phyloP scores from a whole-genome alignment of 2,113 vertebrate genomes.

The Lepisosteus oculatus region DNA sequence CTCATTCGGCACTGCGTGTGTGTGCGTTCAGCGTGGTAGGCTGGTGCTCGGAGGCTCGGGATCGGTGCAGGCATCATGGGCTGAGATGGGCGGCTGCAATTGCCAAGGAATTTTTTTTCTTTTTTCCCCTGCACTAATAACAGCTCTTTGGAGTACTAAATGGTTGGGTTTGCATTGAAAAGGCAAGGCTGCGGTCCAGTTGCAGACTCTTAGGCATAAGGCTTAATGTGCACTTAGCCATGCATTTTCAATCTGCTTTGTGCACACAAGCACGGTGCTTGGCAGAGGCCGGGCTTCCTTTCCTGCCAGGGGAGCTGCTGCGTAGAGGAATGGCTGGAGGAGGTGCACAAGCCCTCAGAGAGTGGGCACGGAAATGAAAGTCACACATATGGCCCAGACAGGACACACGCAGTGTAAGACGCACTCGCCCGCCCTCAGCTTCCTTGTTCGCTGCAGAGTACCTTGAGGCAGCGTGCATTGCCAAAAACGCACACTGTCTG shows the following conservation, averaged over 20 bases:
- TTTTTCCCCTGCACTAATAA: conserved; percentile 40
- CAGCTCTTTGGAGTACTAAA: conserved; percentile 37
- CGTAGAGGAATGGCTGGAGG: neutral
- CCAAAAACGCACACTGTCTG: neutral
- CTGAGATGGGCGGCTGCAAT: conserved; percentile 12
- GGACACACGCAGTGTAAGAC: neutral
- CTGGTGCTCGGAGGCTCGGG: conserved; percentile 20
- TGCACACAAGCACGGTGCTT: conserved; percentile 26
- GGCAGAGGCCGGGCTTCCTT: neutral
- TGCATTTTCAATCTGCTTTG: conserved; percentile 30
- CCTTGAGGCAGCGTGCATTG: neutral
- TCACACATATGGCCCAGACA: neutral
- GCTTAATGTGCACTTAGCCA: conserved; percentile 34
- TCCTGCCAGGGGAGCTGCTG: neutral
- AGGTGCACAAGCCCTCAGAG: neutral
- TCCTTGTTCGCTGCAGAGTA: too few relatives aligned
- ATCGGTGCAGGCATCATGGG: neutral
- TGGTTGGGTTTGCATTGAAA: conserved; percentile 22
- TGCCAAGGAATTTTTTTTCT: conserved; percentile 25
- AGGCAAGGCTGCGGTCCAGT: conserved; percentile 37
- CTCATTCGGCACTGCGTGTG: conserved; percentile 21
- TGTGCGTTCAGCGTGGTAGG: conserved; percentile 1
- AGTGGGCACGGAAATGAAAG: neutral
- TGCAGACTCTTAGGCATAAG: conserved; percentile 23
- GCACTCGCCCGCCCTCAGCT: neutral